phyloP scores from a whole-genome alignment of 2,888 invertebrate species.

The Dynastes tityus region DNA sequence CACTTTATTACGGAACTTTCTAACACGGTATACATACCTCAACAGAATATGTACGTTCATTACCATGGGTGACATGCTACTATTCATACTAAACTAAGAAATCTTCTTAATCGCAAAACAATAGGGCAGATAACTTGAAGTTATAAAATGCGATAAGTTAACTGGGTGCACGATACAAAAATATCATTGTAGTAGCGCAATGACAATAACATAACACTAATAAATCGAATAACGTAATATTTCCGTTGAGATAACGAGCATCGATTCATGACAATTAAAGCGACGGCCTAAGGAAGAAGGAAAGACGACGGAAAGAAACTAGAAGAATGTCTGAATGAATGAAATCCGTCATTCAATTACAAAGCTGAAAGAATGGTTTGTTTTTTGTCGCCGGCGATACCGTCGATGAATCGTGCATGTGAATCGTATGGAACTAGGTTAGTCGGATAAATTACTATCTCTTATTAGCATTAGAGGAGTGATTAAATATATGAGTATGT shows the following conservation, averaged over 20 bases:
- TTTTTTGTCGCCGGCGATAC: constrained; percentile 34
- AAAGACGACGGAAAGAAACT: constrained; percentile 31
- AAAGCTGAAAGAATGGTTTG: constrained; percentile 39
- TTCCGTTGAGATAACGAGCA: constrained; percentile 49
- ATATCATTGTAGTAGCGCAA: constrained; percentile 35
- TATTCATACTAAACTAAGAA: constrained; percentile 24
- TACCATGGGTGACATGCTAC: not conserved
- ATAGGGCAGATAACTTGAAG: constrained; percentile 9
- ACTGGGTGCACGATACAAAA: constrained; percentile 14
- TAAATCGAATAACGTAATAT: constrained; percentile 35
- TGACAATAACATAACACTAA: constrained; percentile 41
- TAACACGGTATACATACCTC: too few relatives aligned
- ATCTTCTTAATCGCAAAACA: constrained; percentile 20
- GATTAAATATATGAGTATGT: constrained; percentile 39
- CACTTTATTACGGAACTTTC: too few relatives aligned
- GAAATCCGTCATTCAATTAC: constrained; percentile 46
- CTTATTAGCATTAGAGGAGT: constrained; percentile 39
- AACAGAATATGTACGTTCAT: too few relatives aligned
- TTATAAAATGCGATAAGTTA: not conserved
- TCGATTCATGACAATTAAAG: constrained; percentile 33
- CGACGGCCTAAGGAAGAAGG: constrained; percentile 26
- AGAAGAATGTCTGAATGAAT: constrained; percentile 44
- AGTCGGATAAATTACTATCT: constrained; percentile 44
- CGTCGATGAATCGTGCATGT: constrained; percentile 31
- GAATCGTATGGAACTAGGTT: constrained; percentile 40